phyloP scores from a whole-genome alignment of 2,888 invertebrate species.

The Neoaliturus tenellus region DNA sequence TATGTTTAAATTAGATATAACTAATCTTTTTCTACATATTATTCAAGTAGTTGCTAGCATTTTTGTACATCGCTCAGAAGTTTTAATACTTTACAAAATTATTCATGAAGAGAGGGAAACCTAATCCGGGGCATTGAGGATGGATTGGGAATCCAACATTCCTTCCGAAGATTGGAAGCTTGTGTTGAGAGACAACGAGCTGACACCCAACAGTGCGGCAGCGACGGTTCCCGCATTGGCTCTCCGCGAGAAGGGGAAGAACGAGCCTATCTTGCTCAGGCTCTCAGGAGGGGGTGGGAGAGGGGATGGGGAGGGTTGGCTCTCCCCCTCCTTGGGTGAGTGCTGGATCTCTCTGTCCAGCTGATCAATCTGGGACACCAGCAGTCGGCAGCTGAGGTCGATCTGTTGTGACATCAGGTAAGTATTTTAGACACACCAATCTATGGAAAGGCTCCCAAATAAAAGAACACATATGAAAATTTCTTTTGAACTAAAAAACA shows the following conservation, averaged over 20 bases:
- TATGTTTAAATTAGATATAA: neutral
- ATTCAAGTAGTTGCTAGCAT: neutral
- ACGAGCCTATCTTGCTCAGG: slow-evolving; percentile 69
- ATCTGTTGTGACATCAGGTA: no score
- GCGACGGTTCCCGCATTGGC: slow-evolving; percentile 74
- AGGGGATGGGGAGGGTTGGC: slow-evolving; percentile 56
- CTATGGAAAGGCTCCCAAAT: no score
- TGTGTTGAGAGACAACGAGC: slow-evolving; percentile 74
- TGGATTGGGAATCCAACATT: slow-evolving; percentile 81
- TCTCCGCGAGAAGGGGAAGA: slow-evolving; percentile 73
- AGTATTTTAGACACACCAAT: no score
- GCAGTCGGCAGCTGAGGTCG: slow-evolving; percentile 58
- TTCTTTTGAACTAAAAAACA: no score
- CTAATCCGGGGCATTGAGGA: slow-evolving; percentile 81
- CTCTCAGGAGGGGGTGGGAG: slow-evolving; percentile 64
- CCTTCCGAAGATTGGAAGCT: slow-evolving; percentile 79
- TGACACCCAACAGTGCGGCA: slow-evolving; percentile 73
- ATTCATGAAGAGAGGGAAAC: no score
- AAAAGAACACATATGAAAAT: no score
- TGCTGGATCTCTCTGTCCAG: slow-evolving; percentile 5
- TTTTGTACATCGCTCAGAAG: neutral
- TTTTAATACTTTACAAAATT: neutral
- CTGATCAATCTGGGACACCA: slow-evolving; percentile 68
- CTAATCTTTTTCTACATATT: neutral
- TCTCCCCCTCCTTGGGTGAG: neutral